phyloP scores from a whole-genome alignment of 37 sponge, comb jelly and placozoan genomes.

The Aplysina aerophoba region DNA sequence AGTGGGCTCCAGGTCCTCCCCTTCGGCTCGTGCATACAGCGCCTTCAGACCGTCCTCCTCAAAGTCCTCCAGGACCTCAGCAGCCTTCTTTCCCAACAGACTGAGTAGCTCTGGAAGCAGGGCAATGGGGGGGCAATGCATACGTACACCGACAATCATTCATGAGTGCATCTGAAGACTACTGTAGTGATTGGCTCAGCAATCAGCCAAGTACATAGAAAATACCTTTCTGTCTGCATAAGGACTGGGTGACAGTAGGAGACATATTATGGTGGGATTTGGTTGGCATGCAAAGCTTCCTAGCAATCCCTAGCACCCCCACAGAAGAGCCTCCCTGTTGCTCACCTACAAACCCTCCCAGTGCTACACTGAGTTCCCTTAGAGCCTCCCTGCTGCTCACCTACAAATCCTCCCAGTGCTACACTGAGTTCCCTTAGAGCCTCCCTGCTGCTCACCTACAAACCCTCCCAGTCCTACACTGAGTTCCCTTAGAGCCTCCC shows the following conservation, averaged over 20 bases:
- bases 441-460: constrained; percentile 50
- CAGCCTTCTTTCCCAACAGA: constrained; percentile 46
- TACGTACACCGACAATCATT: too few species aligned
- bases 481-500: constrained; percentile 26
- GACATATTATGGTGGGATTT: too few species aligned
- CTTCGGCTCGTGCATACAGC: background rate
- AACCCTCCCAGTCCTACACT: constrained; percentile 83
- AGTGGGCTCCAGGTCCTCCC: background rate
- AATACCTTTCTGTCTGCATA: too few species aligned
- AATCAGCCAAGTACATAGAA: too few species aligned
- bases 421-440: background rate
- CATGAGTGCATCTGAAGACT: too few species aligned
- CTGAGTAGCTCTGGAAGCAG: constrained; percentile 49
- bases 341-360: background rate
- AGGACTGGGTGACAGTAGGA: too few species aligned
- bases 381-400: too few species aligned
- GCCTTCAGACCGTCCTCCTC: constrained; percentile 20
- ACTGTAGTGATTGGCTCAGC: too few species aligned
- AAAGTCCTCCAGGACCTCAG: constrained; percentile 65
- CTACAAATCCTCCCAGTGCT: background rate
- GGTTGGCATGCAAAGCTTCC: too few species aligned
- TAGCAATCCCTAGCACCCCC: too few species aligned
- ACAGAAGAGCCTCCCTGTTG: too few species aligned
- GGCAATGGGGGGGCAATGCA: background rate
- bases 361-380: background rate